A percentile compares a stretch with the other conserved stretches of the same genome.
Evolutionary conservation across 2,888 invertebrate species (phyloP).

Genomic region (Biston stratarius): DNA sequence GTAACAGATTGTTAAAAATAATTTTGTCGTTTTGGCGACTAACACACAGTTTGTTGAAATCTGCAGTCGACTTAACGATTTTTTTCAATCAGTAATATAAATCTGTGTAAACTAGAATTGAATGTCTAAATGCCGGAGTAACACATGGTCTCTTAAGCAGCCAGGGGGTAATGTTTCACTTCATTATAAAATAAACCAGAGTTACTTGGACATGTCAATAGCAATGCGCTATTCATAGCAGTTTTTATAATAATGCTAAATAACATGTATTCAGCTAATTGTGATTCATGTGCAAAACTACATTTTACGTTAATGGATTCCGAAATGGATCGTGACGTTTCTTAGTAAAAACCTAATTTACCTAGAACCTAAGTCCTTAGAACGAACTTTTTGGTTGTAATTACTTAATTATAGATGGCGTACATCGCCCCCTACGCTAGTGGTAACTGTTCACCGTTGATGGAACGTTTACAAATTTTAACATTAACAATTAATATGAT

Average conservation of each 20-base stretch:
- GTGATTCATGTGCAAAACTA: constrained; percentile 44
- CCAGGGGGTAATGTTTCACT: constrained; percentile 1
- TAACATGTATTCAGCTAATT: constrained; percentile 32
- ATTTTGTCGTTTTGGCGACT: constrained; percentile 19
- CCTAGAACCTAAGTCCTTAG: constrained; percentile 84
- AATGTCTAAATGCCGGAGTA: constrained; percentile 6
- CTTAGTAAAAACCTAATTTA: constrained; percentile 66
- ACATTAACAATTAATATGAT: constrained; percentile 77
- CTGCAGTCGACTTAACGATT: constrained; percentile 11
- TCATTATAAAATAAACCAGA: constrained; percentile 4
- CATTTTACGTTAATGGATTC: constrained; percentile 41
- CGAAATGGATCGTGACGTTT: constrained; percentile 57
- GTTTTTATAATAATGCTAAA: constrained; percentile 12
- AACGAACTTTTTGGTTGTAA: constrained; percentile 86
- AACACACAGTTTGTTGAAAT: constrained; percentile 21
- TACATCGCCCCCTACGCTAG: constrained; percentile 74
- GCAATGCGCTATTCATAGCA: constrained; percentile 5
- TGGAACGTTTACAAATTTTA: constrained; percentile 81
- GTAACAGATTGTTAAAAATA: constrained; percentile 73
- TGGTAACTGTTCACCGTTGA: constrained; percentile 86
- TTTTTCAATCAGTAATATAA: not conserved
- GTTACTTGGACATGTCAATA: not conserved
- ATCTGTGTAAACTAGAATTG: constrained; percentile 1
- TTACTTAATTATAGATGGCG: constrained; percentile 79
- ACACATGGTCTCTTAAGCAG: constrained; percentile 1